Evolutionary conservation across 2,888 invertebrate genomes (phyloP), one percentile per base, ranked within the genome.

Genomic region (Tenodera sinensis): DNA sequence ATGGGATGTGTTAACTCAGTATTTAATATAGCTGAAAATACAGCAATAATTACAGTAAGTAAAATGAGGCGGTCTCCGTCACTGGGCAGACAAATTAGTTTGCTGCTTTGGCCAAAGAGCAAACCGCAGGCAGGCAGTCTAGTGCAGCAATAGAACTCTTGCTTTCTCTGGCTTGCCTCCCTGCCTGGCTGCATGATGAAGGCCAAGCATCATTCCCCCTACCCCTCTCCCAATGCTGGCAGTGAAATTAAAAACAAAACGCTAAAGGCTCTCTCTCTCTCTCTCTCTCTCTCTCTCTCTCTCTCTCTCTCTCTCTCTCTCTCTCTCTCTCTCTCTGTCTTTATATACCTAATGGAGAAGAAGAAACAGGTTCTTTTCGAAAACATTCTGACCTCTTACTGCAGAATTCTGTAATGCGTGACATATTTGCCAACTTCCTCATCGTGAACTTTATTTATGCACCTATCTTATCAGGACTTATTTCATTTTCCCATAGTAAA

Each of bases 181-280:
- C 42, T 84, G n/a, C 14, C 42, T 85, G 27, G 34, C 42, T 34
- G 34, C 42, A 42, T 25, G 84, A 34, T 28, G 85, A 85, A 85
- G 85, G 85, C 85, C 85, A 85, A 85, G 85, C 27, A 85, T 47
- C 15, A 25, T 25, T 71, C 54, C 54, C 54, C 54, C 54, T 42
- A 12, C 54, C 15, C 54, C 54, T 71, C 47, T 42, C 6, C 54
- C 20, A 27, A 15, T 85, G 85, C 54, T 85, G 54, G 47, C 85
- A 85, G 42, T 85, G 85, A 85, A 85, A 85, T 85, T 85, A 47
- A 85, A 85, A 85, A 85, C 85, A 85, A 85, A 85, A 85, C 54
- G 54, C 54, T 20, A 71, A 20, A 71, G 25, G 54, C 20, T 71
- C 54, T 71, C 54, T 25, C 54, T 71, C 54, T 54, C 54, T 54